Evolutionary conservation across 2,797 vertebrate genomes (phyloP), one percentile per base, ranked within the genome.

Genomic region (Tolypeutes matacus): DNA sequence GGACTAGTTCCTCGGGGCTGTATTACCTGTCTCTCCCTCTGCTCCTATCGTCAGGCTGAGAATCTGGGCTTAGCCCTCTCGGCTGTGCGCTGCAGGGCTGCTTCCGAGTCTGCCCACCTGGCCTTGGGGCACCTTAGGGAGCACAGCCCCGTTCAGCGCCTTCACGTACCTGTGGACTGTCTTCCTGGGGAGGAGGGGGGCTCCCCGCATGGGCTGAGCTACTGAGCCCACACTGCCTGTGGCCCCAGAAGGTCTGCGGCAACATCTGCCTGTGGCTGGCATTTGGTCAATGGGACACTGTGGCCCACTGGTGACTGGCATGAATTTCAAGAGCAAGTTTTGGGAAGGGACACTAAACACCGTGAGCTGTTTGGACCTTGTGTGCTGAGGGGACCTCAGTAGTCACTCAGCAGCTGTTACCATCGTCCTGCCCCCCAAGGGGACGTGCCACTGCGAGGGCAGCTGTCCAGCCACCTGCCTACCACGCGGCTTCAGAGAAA

Each of bases 401-500:
- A 15, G 65, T 9, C 56, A 21, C n/a, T 14, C 0, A 21, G 82
- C 46, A 31, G 0, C 60, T 14, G 12, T 12, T 1, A 29, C 3
- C 0, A 5, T 27, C 23, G 29, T 92, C 25, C 25, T 2, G 6
- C 3, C 21, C 46, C 23, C 14, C 0, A 8, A 23, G 20, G 27
- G 5, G 78, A 11, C 0, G 5, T 29, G 5, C 36, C 64, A 9
- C 1, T 1, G 31, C 0, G 53, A 29, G 34, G 7, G 1, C 0
- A 31, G 81, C 56, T 17, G 2, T 13, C 0, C 4, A 70, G 13
- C 56, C 12, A 0, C 67, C 36, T 15, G 56, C 51, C 65, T 29
- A 9, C 31, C 4, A 7, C 2, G 14, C 0, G 23, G 17, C 64
- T 56, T 58, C 5, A 3, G 0, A 20, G 42, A 15, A 29, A 20